These are phyloP conservation scores for Hippasteria phrygiana DNA, from an alignment of 53 echinoderm and acorn worm species.

Conservation along the genomic window DNA sequence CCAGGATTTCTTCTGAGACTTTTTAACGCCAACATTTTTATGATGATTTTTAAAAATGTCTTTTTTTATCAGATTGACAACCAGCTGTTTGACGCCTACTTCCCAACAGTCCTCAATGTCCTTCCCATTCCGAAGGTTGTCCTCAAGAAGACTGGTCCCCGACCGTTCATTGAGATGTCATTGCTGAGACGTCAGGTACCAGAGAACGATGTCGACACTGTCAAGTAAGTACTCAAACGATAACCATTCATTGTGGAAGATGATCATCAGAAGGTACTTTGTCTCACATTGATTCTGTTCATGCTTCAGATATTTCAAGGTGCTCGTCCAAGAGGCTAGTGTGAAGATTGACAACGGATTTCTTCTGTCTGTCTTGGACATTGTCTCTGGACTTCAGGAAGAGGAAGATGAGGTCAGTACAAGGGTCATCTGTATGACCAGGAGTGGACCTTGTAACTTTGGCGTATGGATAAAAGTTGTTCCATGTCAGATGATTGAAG, in stretches of 20 bases:
- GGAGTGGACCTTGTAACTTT: no score
- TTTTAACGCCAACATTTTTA: no score
- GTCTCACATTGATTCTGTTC: no score
- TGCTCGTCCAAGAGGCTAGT: constrained; percentile 92
- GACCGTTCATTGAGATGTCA: constrained; percentile 94
- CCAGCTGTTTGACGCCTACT: constrained; percentile 96
- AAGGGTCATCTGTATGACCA: neutral
- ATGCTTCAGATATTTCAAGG: constrained; percentile 89
- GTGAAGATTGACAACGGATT: constrained; percentile 95
- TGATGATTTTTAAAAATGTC: no score
- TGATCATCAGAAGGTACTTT: no score
- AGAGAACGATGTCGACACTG: constrained; percentile 85
- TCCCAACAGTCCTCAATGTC: constrained; percentile 93
- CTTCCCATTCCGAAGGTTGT: constrained; percentile 86
- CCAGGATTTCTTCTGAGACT: no score
- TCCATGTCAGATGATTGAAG: no score
- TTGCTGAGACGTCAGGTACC: constrained; percentile 86
- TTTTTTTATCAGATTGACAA: constrained; percentile 85
- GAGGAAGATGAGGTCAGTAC: constrained; percentile 86
- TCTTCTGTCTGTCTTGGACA: constrained; percentile 88
- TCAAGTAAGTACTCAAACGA: constrained; percentile 81
- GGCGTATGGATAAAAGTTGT: no score
- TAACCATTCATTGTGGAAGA: no score
- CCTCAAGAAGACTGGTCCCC: constrained; percentile 90
- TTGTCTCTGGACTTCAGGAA: constrained; percentile 79